Evolutionary conservation across 2,888 invertebrate genomes (phyloP), one percentile per base, ranked within the genome.

Genomic region (Tuberolachnus salignus): DNA sequence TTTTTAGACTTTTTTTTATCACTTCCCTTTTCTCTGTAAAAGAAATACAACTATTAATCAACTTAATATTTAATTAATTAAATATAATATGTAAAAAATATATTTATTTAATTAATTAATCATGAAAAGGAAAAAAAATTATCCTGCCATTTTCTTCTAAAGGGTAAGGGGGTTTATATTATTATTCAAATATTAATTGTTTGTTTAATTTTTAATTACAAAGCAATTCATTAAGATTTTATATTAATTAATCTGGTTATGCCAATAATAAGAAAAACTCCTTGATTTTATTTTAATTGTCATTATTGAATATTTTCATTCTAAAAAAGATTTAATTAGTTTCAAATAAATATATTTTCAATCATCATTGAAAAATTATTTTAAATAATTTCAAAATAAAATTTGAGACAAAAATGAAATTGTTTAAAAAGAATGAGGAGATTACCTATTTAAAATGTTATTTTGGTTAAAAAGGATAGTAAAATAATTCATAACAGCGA

Each of bases 1-100:
- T 80, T 80, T 72, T 80, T 72, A 11, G 70, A 71, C 53, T 80
- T 70, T 23, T 80, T 80, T 53, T 46, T 72, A 14, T 75, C 74
- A 46, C 46, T 75, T 49, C 75, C 57, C 9, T 57, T 78, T 69
- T 59, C 78, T 61, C 78, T 78, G 67, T 34, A 61, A 78, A 51
- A 57, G 61, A 16, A 55, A 59, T 26, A 44, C 16, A 74, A 16
- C 1, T 63, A 66, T 74, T 44, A 26, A 34, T 46, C 23, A 75
- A n/a, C 57, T 57, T 34, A 57, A 63, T 74, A 21, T 42, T 44
- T 0, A 74, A n/a, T n/a, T n/a, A 26, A 44, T 13, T 26, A 44
- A 46, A 44, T 26, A 19, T 16, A 26, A 57, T n/a, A 6, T 21
- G 9, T 21, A 44, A 44, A 16, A 74, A 57, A 11, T 46, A 46